Percentiles rank a stretch among this genome's conserved stretches.
Conservation (phyloP, 2,888 invertebrate species). For the Smittia sp. region DNA sequence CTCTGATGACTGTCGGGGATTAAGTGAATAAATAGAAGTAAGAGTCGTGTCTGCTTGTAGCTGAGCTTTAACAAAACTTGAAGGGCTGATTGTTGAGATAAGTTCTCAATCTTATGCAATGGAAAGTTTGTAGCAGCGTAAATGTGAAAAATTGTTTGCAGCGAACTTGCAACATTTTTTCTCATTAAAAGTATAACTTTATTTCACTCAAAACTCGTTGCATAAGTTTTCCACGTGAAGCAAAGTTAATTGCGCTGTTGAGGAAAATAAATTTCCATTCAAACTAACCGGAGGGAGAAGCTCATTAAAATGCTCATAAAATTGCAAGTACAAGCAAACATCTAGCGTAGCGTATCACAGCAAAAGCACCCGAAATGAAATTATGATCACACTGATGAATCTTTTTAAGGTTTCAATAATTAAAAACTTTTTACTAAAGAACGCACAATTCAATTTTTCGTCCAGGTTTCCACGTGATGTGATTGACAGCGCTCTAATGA, state of each 20-base stretch:
- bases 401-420: conserved; percentile 41
- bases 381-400: neutral
- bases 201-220: too few species aligned
- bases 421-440: conserved; percentile 38
- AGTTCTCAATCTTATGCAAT: too few species aligned
- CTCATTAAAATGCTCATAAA: too few species aligned
- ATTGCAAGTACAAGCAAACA: neutral
- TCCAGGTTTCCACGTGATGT: conserved; percentile 98
- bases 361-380: neutral
- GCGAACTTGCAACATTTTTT: too few species aligned
- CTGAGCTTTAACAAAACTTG: neutral
- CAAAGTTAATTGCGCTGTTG: too few species aligned
- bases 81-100: too few species aligned
- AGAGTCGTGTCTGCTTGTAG: neutral
- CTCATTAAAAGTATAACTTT: too few species aligned
- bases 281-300: too few species aligned
- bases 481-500: conserved; percentile 95
- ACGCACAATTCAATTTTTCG: conserved; percentile 97
- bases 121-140: too few species aligned
- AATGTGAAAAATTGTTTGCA: too few species aligned
- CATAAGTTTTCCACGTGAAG: too few species aligned
- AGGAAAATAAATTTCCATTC: too few species aligned
- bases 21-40: neutral
- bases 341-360: neutral
- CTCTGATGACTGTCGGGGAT: conserved; percentile 7